These are phyloP conservation scores for Chroicocephalus ridibundus DNA, from an alignment of 2,113 vertebrate species.

Conservation along the genomic window DNA sequence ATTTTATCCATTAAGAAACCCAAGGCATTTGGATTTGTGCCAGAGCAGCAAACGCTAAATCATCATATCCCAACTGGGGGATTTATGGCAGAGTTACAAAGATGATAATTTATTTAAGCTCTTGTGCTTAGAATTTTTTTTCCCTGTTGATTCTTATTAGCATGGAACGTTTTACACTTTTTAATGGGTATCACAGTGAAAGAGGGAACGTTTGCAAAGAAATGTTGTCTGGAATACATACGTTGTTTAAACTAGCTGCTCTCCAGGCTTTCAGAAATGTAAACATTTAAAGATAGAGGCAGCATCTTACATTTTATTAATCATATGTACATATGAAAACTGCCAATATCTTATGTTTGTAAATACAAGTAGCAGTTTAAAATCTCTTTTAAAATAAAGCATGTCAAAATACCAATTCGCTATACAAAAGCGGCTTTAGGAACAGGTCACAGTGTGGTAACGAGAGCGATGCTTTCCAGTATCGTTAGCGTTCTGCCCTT, in stretches of 20 bases:
- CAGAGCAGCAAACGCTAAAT: slow-evolving; percentile 15
- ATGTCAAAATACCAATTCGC: slow-evolving; percentile 25
- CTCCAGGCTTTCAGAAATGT: neutral
- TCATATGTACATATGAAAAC: neutral
- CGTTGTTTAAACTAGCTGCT: slow-evolving; percentile 44
- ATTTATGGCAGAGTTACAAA: slow-evolving; percentile 50
- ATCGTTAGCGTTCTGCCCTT: neutral
- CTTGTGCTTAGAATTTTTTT: slow-evolving; percentile 47
- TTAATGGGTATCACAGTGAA: slow-evolving; percentile 21
- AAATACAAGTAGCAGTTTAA: slow-evolving; percentile 47
- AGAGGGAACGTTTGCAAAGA: slow-evolving; percentile 14
- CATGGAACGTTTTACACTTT: slow-evolving; percentile 61
- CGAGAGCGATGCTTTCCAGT: neutral
- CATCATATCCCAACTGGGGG: slow-evolving; percentile 10
- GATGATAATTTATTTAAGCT: slow-evolving; percentile 59
- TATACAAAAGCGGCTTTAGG: neutral
- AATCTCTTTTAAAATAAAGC: slow-evolving; percentile 35
- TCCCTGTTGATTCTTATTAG: slow-evolving; percentile 67
- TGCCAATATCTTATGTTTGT: slow-evolving; percentile 12
- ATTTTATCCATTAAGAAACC: slow-evolving; percentile 21
- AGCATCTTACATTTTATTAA: slow-evolving; percentile 26
- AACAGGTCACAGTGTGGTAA: neutral
- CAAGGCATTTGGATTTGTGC: slow-evolving; percentile 2
- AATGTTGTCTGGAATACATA: neutral
- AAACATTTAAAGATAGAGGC: neutral